Base-by-base conservation (phyloP, 2,888 invertebrate species). In the Prosapia bicincta region DNA sequence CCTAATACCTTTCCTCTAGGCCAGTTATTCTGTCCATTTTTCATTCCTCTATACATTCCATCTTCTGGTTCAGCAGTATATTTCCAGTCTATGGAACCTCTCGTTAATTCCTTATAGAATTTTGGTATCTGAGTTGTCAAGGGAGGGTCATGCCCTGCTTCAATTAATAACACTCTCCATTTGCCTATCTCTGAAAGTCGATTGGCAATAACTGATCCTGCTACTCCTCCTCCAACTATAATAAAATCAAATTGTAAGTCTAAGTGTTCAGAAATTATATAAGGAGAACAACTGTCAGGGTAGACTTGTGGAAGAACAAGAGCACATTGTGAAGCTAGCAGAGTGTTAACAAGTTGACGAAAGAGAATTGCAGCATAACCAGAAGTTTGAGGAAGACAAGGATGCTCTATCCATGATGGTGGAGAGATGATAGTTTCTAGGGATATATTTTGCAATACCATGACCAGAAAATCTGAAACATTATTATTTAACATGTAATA, bases 151-250 rank as follows among this genome's bases (percentile, higher is more conserved):
- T 84, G 85, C 0, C 90, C 90, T 0, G 91, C 90, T 83, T 93
- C 93, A 10, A 93, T 81, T 0, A 93, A 84, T 3, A 93, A 85
- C 0, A 93, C 88, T 71, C 85, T 89, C 88, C 88, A 88, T 54
- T 89, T 83, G 0, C 84, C 83, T 76, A 87, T 88, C 84, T 93
- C 92, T 0, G 91, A 88, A 0, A 93, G 85, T 0, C 93, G 87
- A 79, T 91, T 89, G 0, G 93, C 93, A 15, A 93, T 81, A 0
- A 90, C 91, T 0, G 91, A 89, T 0, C 93, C 94, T 83, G 95
- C 95, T 0, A 96, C 96, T 15, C 96, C 96, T 0, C 91, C 92
- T 0, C 96, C 96, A 30, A 96, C 90, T 74, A 95, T 87, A 81
- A 96, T 93, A 82, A 96, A 96, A 85, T 96, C 94, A 82, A 95